Conservation (phyloP, 2,113 vertebrate species). For the Vulpes ferrilata region DNA sequence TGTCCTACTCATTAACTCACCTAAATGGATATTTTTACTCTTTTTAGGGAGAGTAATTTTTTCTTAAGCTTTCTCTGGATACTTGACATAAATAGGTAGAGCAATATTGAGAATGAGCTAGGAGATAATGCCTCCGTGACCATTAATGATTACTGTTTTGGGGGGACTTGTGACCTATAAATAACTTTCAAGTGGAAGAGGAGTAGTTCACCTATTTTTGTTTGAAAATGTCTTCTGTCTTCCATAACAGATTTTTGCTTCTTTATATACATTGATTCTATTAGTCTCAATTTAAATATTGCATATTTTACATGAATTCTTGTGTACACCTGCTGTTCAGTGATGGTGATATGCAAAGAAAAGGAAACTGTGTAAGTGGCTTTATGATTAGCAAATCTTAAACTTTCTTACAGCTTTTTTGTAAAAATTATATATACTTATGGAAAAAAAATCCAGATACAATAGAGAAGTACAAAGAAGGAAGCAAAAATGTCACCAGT, state of each 20-base stretch:
- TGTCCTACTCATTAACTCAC: background rate
- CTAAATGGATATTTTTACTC: background rate
- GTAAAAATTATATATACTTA: constrained; percentile 1
- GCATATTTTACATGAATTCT: background rate
- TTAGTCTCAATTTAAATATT: constrained; percentile 6
- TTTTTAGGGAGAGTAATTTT: background rate
- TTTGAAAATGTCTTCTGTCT: background rate
- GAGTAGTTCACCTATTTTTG: background rate
- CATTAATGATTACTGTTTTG: background rate
- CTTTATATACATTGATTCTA: background rate
- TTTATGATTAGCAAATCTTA: constrained; percentile 47
- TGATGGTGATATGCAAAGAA: background rate
- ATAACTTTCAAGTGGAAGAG: constrained; percentile 5
- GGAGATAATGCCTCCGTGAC: background rate
- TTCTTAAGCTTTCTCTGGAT: background rate
- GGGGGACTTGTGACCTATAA: background rate
- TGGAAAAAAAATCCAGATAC: background rate
- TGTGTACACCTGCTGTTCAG: background rate
- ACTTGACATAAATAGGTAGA: background rate
- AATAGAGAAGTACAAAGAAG: constrained; percentile 20
- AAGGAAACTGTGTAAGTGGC: background rate
- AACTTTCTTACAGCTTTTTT: background rate
- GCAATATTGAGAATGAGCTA: background rate
- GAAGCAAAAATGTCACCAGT: constrained; percentile 22
- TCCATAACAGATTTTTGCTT: background rate